phyloP scores from a whole-genome alignment of 2,888 invertebrate species.

The Apodemia mormo region DNA sequence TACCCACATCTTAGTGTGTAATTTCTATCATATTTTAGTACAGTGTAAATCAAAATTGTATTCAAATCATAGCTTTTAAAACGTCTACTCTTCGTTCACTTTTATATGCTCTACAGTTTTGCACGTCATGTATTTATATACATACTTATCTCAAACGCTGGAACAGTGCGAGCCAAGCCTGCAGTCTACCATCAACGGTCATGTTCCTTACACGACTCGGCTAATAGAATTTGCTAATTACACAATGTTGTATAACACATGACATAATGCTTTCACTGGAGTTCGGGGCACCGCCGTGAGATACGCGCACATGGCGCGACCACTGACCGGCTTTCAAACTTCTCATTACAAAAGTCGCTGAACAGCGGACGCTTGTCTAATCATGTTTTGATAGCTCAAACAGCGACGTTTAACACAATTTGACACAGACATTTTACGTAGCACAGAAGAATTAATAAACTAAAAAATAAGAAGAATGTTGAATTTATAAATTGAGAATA shows the following conservation, averaged over 20 bases:
- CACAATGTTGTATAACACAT: neutral
- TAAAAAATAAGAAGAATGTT: no score
- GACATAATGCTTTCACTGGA: slow-evolving; percentile 6
- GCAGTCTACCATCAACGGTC: neutral
- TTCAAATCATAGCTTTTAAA: no score
- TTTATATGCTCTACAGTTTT: no score
- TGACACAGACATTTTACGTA: neutral
- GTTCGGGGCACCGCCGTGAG: neutral
- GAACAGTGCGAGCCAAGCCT: no score
- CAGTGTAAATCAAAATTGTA: no score
- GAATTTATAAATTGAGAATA: no score
- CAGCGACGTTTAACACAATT: neutral
- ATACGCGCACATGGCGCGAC: neutral
- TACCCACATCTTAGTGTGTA: no score
- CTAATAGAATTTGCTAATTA: neutral
- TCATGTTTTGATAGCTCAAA: neutral
- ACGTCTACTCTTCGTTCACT: no score
- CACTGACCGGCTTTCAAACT: slow-evolving; percentile 10
- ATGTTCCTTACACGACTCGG: neutral
- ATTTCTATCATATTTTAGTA: no score
- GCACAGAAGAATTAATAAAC: no score
- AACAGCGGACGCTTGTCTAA: neutral
- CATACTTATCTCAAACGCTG: no score
- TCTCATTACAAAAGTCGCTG: neutral
- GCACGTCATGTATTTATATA: no score